Base-by-base conservation (phyloP, 1,140 invertebrate species). In the Goniozus legneri region DNA sequence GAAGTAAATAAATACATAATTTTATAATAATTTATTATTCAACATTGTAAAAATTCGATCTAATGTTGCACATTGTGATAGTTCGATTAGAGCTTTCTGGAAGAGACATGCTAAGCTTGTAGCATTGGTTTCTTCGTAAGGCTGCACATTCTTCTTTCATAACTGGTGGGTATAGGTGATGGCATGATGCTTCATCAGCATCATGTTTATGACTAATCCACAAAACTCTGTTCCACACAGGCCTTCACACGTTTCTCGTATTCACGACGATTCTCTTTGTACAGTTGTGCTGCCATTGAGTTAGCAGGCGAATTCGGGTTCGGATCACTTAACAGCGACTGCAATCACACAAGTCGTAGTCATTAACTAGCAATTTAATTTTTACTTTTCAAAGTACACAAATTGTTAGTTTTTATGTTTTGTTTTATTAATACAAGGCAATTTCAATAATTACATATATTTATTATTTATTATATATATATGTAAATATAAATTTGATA, bases 281-380 rank as follows among this genome's bases (percentile, higher is more conserved):
- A 97, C 61, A 96, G 84, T 80, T 96, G 92, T 54, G 93, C 93
- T 69, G 93, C 93, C 84, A 94, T 90, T 57, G 91, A 94, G 75
- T 97, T 97, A 52, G 93, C 93, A 65, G 93, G 93, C 70, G 91
- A 94, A 80, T 96, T 96, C 52, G 93, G 93, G 80, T 96, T 97
- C 52, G 93, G 93, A 79, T 97, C 93, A 85, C 91, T 92, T 76
- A 95, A 81, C 76, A 94, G 81, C 74, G 91, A 93, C 90, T 94
- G 80, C 65, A 86, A 86, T 62, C 65, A 76, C 60, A 76, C 65
- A 73, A 74, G 68, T 73, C 70, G 58, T 67, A 56, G 49, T 61
- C 34, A 35, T 67, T 68, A 60, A 4, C 56, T 40, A 35, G 47
- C 43, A 32, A n/a, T n/a, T n/a, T n/a, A n/a, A n/a, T n/a, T n/a